Evolutionary conservation across 2,797 vertebrate species (phyloP).

Genomic region (Antennarius maculatus): DNA sequence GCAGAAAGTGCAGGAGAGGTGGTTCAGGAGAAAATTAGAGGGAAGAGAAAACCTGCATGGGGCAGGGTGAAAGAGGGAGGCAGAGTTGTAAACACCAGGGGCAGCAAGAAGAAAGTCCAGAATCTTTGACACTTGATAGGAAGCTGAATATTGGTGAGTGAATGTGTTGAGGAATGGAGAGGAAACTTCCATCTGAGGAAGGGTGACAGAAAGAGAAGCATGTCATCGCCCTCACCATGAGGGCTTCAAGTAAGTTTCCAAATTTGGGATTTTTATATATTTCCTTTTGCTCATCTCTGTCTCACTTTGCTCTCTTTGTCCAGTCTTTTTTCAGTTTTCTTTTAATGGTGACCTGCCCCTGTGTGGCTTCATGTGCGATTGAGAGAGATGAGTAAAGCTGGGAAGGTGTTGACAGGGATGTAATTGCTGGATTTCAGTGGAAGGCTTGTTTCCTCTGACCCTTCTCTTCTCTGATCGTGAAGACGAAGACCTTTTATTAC

Average conservation of each 20-base stretch:
- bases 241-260: constrained; percentile 71
- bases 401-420: constrained; percentile 64
- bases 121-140: constrained; percentile 35
- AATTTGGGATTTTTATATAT: neutral
- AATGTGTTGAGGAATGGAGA: constrained; percentile 51
- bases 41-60: constrained; percentile 65
- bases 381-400: constrained; percentile 60
- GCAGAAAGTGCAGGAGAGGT: constrained; percentile 55
- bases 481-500: constrained; percentile 54
- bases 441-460: constrained; percentile 56
- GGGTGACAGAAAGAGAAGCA: constrained; percentile 42
- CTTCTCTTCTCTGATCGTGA: constrained; percentile 60
- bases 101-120: constrained; percentile 32
- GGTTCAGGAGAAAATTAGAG: constrained; percentile 68
- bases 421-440: constrained; percentile 71
- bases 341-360: constrained; percentile 9
- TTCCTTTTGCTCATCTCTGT: neutral
- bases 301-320: constrained; percentile 3
- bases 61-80: constrained; percentile 61
- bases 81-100: constrained; percentile 60
- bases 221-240: constrained; percentile 65
- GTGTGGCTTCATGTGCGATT: constrained; percentile 52
- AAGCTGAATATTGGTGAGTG: constrained; percentile 31
- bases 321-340: constrained; percentile 47
- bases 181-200: constrained; percentile 33